Percentiles rank a stretch among this genome's conserved stretches.
These are phyloP conservation scores for Nicator chloris DNA, from an alignment of 2,113 vertebrate species.

Conservation along the genomic window DNA sequence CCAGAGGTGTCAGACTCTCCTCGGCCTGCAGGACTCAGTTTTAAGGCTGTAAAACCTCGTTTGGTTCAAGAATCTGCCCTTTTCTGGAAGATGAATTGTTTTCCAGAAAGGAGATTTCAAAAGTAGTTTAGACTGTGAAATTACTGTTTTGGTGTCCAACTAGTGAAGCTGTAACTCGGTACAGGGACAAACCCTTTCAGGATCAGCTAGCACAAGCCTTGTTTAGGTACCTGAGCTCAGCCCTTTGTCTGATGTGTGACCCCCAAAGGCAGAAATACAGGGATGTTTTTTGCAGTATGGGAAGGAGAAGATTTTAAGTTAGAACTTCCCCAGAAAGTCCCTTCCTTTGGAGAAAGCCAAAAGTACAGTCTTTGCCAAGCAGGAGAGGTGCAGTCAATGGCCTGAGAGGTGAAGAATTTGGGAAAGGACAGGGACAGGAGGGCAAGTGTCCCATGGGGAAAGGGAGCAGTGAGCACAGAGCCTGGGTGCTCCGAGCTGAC, in stretches of 20 bases:
- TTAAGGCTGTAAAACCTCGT: neutral
- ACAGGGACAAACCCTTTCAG: neutral
- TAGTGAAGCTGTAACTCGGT: neutral
- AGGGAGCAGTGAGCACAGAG: neutral
- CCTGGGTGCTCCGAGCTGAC: neutral
- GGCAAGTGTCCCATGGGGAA: neutral
- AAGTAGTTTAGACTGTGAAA: neutral
- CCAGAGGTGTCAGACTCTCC: neutral
- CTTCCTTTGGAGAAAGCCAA: neutral
- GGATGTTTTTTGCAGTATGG: neutral
- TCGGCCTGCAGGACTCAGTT: neutral
- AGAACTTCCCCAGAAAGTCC: neutral
- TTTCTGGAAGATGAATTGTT: neutral
- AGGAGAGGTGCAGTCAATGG: fast-evolving
- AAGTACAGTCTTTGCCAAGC: neutral
- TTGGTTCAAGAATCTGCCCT: neutral
- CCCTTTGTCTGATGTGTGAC: neutral
- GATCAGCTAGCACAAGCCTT: neutral
- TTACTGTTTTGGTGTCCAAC: neutral
- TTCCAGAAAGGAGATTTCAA: neutral
- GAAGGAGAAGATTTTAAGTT: neutral
- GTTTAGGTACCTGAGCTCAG: neutral
- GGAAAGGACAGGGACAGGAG: neutral
- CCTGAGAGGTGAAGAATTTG: neutral
- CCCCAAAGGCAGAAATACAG: neutral